Base-by-base conservation (phyloP, 2,888 invertebrate genomes). In the Drosophila hawaiiensis region DNA sequence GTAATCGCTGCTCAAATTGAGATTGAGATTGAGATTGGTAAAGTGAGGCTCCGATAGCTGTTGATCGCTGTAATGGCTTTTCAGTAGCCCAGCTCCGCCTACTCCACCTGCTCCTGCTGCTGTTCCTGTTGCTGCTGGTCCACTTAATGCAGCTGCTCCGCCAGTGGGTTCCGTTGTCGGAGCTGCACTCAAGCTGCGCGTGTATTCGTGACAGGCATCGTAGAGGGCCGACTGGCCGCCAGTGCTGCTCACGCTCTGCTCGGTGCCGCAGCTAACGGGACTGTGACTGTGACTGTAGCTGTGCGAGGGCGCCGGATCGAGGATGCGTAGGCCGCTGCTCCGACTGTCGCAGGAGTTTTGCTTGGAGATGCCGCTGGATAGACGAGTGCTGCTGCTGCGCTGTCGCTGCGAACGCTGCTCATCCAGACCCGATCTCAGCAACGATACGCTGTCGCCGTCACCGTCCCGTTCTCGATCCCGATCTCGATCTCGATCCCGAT, bases 61-160 rank as follows among this genome's bases (percentile, higher is more conserved):
- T 69, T 92, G 93, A 49, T 93, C 93, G 76, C 93, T 93, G 75
- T 92, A 93, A 76, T 93, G 93, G 43, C 90, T 92, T 68, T 93
- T 93, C 33, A 92, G 83, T 65, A 92, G 76, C 19, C 89, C 75
- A 28, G 19, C 28, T 50, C 19, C 52, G 1, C 28, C 28, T 22
- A 1, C 31, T 4, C 29, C 31, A 6, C 10, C 43, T 47, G 49
- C 22, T 12, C 19, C 69, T 28, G 59, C 69, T 37, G 52, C 64
- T 64, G 79, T 68, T 80, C 82, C 69, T 81, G 85, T 68, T 82
- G 76, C 67, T 80, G 85, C 75, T 43, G 4, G 4, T 14, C 43
- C 43, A 43, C 2, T 43, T 22, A 43, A 43, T 43, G 12, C 43
- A 43, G 47, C 68, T 28, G 60, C 66, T 33, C 49, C 64, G 83